Base-by-base conservation (phyloP, 2,113 vertebrate genomes). In the Thunnus thynnus region DNA sequence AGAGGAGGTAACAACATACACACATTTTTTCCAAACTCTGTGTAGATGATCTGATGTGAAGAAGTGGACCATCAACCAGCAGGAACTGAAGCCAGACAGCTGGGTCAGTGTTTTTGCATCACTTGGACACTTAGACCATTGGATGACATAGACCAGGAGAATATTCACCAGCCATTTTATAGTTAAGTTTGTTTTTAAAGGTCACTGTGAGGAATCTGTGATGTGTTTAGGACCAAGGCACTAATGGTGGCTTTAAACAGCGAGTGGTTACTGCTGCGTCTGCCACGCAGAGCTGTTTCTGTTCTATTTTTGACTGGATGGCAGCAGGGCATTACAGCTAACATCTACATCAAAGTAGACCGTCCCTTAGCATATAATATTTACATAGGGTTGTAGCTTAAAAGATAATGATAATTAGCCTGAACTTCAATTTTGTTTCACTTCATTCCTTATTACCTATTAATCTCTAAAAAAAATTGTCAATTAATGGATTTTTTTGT, bases 21-120 rank as follows among this genome's bases (percentile, higher is more conserved):
- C 44, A 58, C 25, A 57, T 48, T 44, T 81, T 47, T 61, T 10
- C 36, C 27, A n/a, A 54, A 3, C 41, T 41, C 41, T 41, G 25
- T 2, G 13, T 51, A 51, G 20, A 44, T 52, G 30, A 58, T 44
- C 5, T 30, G 51, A 57, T 25, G 55, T 56, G 55, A 78, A 44
- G 25, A 48, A 65, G 13, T 46, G n/a, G 65, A 78, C 75, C 64
- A 82, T 69, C 70, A 84, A 62, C 56, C 50, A 7, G 4, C 13
- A 67, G 0, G 16, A 56, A 56, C 41, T 51, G 50, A 72, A 72
- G 68, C 44, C 50, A 57, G 48, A 61, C 48, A 13, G 54, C 18
- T 76, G 61, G 44, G 56, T 2, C 14, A 22, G 47, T 71, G 48
- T 47, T 75, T 70, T 48, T 54, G 32, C 11, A 6, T 12, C 44